A percentile compares a stretch with the other conserved stretches of the same genome.
phyloP scores from a whole-genome alignment of 1,140 invertebrate genomes.

The Oryzaephilus surinamensis region DNA sequence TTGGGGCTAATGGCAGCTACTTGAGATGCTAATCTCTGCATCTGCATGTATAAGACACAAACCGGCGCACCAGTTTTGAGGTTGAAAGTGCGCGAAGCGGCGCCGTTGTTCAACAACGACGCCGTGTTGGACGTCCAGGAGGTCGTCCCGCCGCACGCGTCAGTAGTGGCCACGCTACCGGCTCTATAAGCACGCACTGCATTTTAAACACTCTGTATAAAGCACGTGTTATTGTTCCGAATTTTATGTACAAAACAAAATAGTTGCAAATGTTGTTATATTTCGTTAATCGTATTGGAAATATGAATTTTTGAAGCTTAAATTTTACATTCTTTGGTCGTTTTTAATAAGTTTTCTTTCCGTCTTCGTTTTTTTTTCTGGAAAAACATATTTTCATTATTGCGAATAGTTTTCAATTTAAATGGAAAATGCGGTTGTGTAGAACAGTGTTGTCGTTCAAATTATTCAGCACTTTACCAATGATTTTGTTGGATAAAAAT shows the following conservation, averaged over 20 bases:
- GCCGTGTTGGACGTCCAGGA: slow-evolving; percentile 14
- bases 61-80: slow-evolving; percentile 7
- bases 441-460: too few relatives aligned
- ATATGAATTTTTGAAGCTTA: too few relatives aligned
- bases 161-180: slow-evolving; percentile 24
- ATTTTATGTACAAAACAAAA: too few relatives aligned
- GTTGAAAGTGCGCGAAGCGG: slow-evolving; percentile 4
- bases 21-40: slow-evolving; percentile 16
- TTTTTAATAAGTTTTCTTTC: too few relatives aligned
- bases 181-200: slow-evolving; percentile 12
- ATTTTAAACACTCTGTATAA: slow-evolving; percentile 2
- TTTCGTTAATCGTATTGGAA: too few relatives aligned
- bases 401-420: too few relatives aligned
- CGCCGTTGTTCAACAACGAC: slow-evolving; percentile 12
- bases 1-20: slow-evolving; percentile 12
- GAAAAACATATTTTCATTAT: too few relatives aligned
- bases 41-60: slow-evolving; percentile 15
- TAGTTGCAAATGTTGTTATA: too few relatives aligned
- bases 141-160: slow-evolving; percentile 13
- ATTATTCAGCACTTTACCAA: background rate
- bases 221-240: slow-evolving; percentile 20
- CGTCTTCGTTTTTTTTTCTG: too few relatives aligned
- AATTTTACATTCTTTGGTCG: too few relatives aligned
- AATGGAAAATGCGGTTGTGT: too few relatives aligned
- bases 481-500: background rate